These are phyloP conservation scores for Teleiodes luculella DNA, from an alignment of 2,888 invertebrate genomes.

Conservation along the genomic window DNA sequence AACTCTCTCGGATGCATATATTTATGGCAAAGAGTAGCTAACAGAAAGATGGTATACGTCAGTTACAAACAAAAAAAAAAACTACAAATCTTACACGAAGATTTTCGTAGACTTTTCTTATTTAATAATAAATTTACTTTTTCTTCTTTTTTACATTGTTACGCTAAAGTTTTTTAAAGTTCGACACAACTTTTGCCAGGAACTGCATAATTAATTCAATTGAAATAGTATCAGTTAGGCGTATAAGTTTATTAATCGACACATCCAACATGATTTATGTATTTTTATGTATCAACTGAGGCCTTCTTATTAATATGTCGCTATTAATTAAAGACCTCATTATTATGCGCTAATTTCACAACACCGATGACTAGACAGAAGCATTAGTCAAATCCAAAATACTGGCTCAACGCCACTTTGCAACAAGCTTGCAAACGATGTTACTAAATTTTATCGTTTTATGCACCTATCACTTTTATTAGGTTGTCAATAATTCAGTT, in stretches of 20 bases:
- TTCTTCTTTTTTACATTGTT: too few relatives aligned
- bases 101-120: too few relatives aligned
- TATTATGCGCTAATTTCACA: not conserved
- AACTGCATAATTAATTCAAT: too few relatives aligned
- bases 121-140: too few relatives aligned
- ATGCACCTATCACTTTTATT: not conserved
- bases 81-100: too few relatives aligned
- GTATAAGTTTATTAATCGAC: too few relatives aligned
- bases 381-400: constrained; percentile 1
- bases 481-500: constrained; percentile 1
- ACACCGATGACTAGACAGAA: constrained; percentile 1
- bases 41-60: not conserved
- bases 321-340: not conserved
- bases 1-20: constrained; percentile 55
- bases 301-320: not conserved
- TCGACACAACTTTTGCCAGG: too few relatives aligned
- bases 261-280: too few relatives aligned
- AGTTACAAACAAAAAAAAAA: not conserved
- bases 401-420: constrained; percentile 5
- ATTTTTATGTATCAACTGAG: not conserved
- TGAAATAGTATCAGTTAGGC: too few relatives aligned
- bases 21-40: constrained; percentile 47
- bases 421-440: not conserved
- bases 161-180: too few relatives aligned
- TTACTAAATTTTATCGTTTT: not conserved